Evolutionary conservation across 2,888 invertebrate species (phyloP).

Genomic region (Drosophila demipolita): DNA sequence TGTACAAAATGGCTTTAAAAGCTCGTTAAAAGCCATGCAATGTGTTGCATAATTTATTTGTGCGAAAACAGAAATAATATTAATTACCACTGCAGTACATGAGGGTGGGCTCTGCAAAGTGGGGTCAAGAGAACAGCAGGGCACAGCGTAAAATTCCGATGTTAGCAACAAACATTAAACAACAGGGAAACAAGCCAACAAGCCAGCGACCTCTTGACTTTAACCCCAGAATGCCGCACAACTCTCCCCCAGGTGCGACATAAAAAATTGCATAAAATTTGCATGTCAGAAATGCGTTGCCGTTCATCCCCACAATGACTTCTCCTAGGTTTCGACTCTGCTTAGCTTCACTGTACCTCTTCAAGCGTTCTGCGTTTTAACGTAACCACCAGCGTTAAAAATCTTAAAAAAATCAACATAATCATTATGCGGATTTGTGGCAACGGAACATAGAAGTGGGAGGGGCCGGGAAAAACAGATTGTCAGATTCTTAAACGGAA

Average conservation of each 20-base stretch:
- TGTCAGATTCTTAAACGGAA: constrained; percentile 56
- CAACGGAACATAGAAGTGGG: not conserved
- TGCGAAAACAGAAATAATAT: constrained; percentile 78
- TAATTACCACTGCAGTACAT: constrained; percentile 69
- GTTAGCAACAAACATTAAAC: constrained; percentile 23
- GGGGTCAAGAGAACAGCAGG: constrained; percentile 18
- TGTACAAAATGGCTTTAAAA: constrained; percentile 77
- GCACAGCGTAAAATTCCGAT: constrained; percentile 51
- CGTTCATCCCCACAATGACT: too few species aligned
- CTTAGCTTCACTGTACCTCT: constrained; percentile 43
- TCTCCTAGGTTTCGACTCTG: constrained; percentile 23
- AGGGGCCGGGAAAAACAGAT: constrained; percentile 24
- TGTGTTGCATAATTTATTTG: constrained; percentile 77
- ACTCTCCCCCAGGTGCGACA: constrained; percentile 39
- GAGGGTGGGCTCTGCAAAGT: not conserved
- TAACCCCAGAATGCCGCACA: constrained; percentile 27
- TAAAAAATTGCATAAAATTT: constrained; percentile 71
- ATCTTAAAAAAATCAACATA: constrained; percentile 77
- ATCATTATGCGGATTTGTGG: constrained; percentile 60
- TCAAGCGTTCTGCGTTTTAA: constrained; percentile 49
- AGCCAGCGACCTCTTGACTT: constrained; percentile 33
- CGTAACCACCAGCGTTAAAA: constrained; percentile 57
- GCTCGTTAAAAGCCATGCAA: constrained; percentile 80
- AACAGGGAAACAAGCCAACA: constrained; percentile 10
- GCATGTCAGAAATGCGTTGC: constrained; percentile 78